Base-by-base conservation (phyloP, 1,140 invertebrate species). In the Drosophila sp. region DNA sequence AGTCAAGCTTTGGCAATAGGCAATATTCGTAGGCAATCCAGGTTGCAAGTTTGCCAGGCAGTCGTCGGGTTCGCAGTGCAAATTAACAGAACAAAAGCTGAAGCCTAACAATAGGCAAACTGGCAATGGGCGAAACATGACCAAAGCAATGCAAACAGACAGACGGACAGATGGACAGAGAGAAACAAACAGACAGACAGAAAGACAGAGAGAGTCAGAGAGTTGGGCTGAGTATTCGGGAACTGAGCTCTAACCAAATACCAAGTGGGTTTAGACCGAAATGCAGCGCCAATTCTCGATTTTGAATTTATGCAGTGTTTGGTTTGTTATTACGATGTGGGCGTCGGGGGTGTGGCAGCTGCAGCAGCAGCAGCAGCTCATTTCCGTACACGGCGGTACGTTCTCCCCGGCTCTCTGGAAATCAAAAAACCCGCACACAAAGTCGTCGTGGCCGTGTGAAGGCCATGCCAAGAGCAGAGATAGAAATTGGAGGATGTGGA, bases 241-340 rank as follows among this genome's bases (percentile, higher is more conserved):
- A 72, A 70, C 50, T 61, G 65, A 70, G 50, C 65, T 74, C 43
- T 81, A 76, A 76, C 82, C 82, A 82, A 89, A 89, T 86, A 89
- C 67, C 82, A 86, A 89, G 59, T 89, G 83, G 78, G 78, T 50
- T 62, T 69, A 89, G 66, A 89, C 76, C 45, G 3, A 66, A 89
- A 63, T 81, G 69, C 80, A 54, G 45, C 56, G 56, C 34, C 64
- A 50, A 57, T 48, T 61, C 82, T 79, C 78, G 65, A 83, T 83
- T 75, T 81, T 77, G 83, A 89, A 87, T 87, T 87, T 87, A 87
- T 87, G 83, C 83, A 89, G 83, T 89, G 83, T 80, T 83, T 89
- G 76, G 79, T 83, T 87, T 89, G 80, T 82, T 87, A 87, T 87
- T 87, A 79, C 79, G 61, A 51, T 36, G 32, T 6, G 29, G 53